A percentile compares a stretch with the other conserved stretches of the same genome.
These are phyloP conservation scores for Drosophila ambigua DNA, from an alignment of 1,140 invertebrate species.

Conservation along the genomic window DNA sequence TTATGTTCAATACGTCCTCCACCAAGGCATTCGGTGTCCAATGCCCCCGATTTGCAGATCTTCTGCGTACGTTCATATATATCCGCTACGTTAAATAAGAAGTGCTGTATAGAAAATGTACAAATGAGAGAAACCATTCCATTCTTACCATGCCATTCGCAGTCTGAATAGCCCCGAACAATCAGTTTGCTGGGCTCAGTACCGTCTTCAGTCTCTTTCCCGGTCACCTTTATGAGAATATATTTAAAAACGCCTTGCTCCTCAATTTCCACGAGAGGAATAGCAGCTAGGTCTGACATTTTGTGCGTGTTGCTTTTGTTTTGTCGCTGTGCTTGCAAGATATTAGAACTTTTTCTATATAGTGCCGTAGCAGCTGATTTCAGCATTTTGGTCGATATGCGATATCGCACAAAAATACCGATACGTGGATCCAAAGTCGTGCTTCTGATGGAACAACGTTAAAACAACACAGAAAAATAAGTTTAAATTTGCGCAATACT, in stretches of 20 bases:
- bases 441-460: too few species aligned
- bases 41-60: slow-evolving; percentile 84
- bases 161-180: slow-evolving; percentile 89
- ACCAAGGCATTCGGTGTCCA: slow-evolving; percentile 89
- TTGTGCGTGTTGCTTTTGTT: slow-evolving; percentile 11
- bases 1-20: slow-evolving; percentile 91
- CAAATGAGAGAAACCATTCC: background rate
- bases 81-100: slow-evolving; percentile 84
- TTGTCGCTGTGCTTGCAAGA: slow-evolving; percentile 20
- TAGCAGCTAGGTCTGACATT: slow-evolving; percentile 80
- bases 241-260: slow-evolving; percentile 93
- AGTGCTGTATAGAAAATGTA: background rate
- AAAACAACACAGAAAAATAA: too few species aligned
- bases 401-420: too few species aligned
- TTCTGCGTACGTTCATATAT: slow-evolving; percentile 86
- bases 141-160: slow-evolving; percentile 88
- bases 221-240: slow-evolving; percentile 90
- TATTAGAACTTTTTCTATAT: background rate
- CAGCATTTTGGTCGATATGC: too few species aligned
- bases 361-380: too few species aligned
- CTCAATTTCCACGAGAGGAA: slow-evolving; percentile 92
- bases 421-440: too few species aligned
- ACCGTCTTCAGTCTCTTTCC: slow-evolving; percentile 69
- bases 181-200: slow-evolving; percentile 86
- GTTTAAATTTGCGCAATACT: too few species aligned